Base-by-base conservation (phyloP, 2,113 vertebrate genomes). In the Gorsachius goisagi region DNA sequence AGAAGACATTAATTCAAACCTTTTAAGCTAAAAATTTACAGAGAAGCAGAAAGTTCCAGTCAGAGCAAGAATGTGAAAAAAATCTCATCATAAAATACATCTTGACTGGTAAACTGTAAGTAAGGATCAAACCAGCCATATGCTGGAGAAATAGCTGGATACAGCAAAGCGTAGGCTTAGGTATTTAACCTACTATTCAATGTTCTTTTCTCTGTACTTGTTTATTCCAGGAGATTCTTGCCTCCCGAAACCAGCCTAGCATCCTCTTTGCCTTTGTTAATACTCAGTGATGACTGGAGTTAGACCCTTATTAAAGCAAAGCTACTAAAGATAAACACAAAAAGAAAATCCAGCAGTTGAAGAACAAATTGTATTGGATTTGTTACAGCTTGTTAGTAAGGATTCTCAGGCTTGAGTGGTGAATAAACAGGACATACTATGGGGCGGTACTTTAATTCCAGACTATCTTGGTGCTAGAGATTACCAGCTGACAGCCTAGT, bases 21-120 rank as follows among this genome's bases (percentile, higher is more conserved):
- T 89, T 80, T 89, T 75, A 94, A 52, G 80, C 30, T 56, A 90
- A 80, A 86, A 72, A 67, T 18, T 45, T 62, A 73, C 11, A 78
- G 89, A 90, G 60, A 84, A 95, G 26, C 73, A 78, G 56, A 59
- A 93, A 95, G 59, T 78, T 91, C 60, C 56, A 92, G 44, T 35
- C 56, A 81, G 75, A 85, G 37, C 15, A 89, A 60, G 66, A 88
- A 87, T 5, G 85, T 9, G 9, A 41, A 77, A 63, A 49, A 77
- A 83, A 1, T 24, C 39, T 95, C 78, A 21, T 49, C 39, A 71
- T 60, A 85, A 90, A 92, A 75, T 11, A 21, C 11, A 37, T 68
- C 92, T 74, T 64, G 27, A 85, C 4, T 83, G 71, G 69, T 87
- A 95, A 92, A 67, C 39, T 83, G 0, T 64, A 85, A 93, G 71